Evolutionary conservation across 2,113 vertebrate genomes (phyloP).

Genomic region (Gopherus evgoodei): DNA sequence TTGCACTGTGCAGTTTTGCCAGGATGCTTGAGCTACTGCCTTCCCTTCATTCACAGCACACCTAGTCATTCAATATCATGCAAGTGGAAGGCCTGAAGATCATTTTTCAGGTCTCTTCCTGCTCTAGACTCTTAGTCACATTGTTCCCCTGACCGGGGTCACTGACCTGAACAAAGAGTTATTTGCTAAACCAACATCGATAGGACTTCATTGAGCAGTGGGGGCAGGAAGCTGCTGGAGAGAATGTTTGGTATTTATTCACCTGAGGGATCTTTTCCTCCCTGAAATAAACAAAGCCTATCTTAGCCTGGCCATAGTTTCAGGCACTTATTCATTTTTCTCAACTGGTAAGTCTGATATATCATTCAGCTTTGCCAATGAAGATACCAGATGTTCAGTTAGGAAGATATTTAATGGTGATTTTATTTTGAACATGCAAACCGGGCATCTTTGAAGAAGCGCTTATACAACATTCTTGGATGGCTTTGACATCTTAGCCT

Average conservation of each 20-base stretch:
- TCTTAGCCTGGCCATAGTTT: fast-evolving
- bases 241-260: background rate
- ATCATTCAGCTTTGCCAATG: fast-evolving
- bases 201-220: fast-evolving
- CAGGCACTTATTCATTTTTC: background rate
- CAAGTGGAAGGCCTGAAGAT: background rate
- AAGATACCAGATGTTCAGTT: background rate
- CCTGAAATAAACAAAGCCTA: background rate
- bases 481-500: background rate
- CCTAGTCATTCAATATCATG: background rate
- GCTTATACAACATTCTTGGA: background rate
- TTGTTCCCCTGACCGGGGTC: background rate
- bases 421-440: fast-evolving
- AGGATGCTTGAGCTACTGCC: background rate
- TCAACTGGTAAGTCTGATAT: background rate
- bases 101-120: background rate
- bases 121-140: background rate
- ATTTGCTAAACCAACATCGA: background rate
- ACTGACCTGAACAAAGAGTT: background rate
- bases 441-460: background rate
- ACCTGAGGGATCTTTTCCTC: background rate
- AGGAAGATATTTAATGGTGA: fast-evolving
- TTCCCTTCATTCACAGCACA: background rate
- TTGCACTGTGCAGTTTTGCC: background rate
- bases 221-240: background rate